phyloP scores from a whole-genome alignment of 1,140 invertebrate genomes.

The Marisa cornuarietis region DNA sequence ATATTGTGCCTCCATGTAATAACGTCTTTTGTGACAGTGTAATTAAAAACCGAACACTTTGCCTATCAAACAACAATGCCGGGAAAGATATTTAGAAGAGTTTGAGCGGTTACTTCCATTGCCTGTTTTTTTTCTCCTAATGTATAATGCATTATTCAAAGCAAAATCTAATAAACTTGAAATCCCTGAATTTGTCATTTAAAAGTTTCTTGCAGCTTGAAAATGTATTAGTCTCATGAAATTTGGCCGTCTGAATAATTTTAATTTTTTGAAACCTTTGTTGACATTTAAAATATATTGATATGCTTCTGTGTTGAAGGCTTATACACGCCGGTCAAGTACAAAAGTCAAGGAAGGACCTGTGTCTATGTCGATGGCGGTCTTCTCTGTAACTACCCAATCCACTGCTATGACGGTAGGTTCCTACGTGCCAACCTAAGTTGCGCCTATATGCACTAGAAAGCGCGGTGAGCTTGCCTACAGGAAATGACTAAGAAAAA shows the following conservation, averaged over 20 bases:
- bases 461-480: neutral
- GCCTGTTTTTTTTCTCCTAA: too few species aligned
- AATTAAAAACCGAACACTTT: too few species aligned
- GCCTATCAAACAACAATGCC: too few species aligned
- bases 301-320: constrained; percentile 21
- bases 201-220: neutral
- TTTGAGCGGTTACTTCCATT: too few species aligned
- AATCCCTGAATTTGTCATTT: neutral
- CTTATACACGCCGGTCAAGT: constrained; percentile 30
- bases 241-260: neutral
- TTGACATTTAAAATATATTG: neutral
- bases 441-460: neutral
- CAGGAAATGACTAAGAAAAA: neutral
- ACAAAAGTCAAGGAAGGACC: constrained; percentile 27
- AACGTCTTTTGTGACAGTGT: too few species aligned
- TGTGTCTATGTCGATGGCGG: constrained; percentile 51
- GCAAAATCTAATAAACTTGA: too few species aligned
- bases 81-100: too few species aligned
- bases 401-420: constrained; percentile 57
- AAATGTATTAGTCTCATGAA: neutral
- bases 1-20: too few species aligned
- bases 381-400: constrained; percentile 52
- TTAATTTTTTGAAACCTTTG: neutral
- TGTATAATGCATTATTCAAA: neutral
- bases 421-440: neutral